Conservation (phyloP, 2,888 invertebrate species). For the Myopa testacea region DNA sequence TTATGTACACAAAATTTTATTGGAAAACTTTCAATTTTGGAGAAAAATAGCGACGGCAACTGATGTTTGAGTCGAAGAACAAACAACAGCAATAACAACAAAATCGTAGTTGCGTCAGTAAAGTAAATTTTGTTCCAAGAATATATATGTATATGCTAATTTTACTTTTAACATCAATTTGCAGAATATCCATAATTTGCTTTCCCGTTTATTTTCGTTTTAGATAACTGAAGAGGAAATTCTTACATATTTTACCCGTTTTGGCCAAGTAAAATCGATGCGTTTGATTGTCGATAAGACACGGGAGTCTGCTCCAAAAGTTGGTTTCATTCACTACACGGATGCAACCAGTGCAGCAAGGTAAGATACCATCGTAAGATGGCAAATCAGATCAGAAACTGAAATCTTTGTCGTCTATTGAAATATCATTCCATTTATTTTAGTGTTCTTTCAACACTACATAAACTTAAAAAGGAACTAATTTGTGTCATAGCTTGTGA, state of each 20-base stretch:
- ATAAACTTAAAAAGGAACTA: slow-evolving; percentile 28
- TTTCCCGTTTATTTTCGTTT: background rate
- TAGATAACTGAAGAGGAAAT: background rate
- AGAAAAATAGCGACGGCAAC: too few relatives aligned
- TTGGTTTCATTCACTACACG: background rate
- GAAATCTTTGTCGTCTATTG: too few relatives aligned
- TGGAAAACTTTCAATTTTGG: too few relatives aligned
- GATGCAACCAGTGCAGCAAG: slow-evolving; percentile 24
- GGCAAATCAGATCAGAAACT: background rate
- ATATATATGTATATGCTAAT: background rate
- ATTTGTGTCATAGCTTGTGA: slow-evolving; percentile 42
- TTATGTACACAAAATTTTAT: too few relatives aligned
- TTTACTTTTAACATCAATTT: background rate
- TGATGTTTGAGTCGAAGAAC: too few relatives aligned
- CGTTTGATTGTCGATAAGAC: slow-evolving; percentile 19
- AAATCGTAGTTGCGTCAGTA: too few relatives aligned
- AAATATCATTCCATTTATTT: background rate
- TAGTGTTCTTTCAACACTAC: slow-evolving; percentile 37
- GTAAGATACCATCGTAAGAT: slow-evolving; percentile 24
- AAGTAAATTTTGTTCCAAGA: background rate
- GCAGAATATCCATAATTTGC: background rate
- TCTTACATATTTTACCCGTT: slow-evolving; percentile 37
- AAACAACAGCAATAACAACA: too few relatives aligned
- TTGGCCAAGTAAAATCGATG: slow-evolving; percentile 39
- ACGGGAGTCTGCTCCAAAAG: slow-evolving; percentile 22